Percentiles rank a stretch among this genome's conserved stretches.
These are phyloP conservation scores for Oscheius sp. DNA, from an alignment of 2,888 invertebrate genomes.

Conservation along the genomic window DNA sequence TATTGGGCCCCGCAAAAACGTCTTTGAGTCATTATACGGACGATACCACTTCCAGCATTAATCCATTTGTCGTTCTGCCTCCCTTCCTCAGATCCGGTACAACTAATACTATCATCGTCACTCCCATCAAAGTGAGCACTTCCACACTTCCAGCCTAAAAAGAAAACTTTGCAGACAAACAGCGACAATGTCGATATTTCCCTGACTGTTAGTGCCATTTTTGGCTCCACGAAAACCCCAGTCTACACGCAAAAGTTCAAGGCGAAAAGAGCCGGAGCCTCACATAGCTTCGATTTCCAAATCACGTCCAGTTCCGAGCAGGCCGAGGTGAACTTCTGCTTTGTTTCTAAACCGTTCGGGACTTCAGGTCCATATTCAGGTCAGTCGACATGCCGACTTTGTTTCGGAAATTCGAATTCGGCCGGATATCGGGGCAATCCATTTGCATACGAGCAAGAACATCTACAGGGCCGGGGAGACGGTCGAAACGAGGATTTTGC, in stretches of 20 bases:
- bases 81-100: constrained; percentile 38
- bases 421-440: constrained; percentile 59
- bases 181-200: constrained; percentile 23
- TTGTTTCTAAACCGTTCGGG: neutral
- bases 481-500: constrained; percentile 1
- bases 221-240: neutral
- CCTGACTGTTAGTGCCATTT: neutral
- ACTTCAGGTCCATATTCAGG: neutral
- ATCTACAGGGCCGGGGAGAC: constrained; percentile 63
- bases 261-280: constrained; percentile 28
- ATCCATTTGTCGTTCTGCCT: constrained; percentile 43
- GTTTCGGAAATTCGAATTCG: constrained; percentile 41
- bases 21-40: too few relatives aligned
- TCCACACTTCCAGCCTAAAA: neutral
- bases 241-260: constrained; percentile 21
- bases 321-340: neutral
- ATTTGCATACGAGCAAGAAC: constrained; percentile 64
- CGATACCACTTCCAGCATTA: neutral
- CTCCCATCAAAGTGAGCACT: constrained; percentile 35
- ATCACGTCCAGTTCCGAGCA: neutral
- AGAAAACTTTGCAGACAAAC: neutral
- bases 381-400: constrained; percentile 26
- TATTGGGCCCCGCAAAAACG: too few relatives aligned
- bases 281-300: constrained; percentile 10
- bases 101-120: constrained; percentile 41